Percentiles rank a stretch among this genome's conserved stretches.
phyloP scores from a whole-genome alignment of 2,113 vertebrate species.

The Corvus moneduloides region DNA sequence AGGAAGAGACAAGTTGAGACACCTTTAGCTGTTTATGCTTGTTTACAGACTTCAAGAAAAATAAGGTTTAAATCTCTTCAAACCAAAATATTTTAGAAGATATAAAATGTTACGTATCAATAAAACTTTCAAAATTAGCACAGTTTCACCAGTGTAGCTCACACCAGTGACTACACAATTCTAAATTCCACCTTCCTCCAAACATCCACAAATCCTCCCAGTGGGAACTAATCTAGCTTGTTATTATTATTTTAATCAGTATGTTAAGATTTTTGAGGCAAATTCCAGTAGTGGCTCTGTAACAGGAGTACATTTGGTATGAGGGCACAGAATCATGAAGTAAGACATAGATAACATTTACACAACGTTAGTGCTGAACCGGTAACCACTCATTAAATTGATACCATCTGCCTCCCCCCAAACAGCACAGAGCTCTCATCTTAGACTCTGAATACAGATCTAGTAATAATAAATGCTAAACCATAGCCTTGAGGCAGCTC shows the following conservation, averaged over 20 bases:
- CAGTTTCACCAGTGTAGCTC: neutral
- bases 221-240: neutral
- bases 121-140: neutral
- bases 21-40: neutral
- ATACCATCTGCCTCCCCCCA: conserved; percentile 8
- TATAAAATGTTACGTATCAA: neutral
- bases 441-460: neutral
- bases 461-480: conserved; percentile 25
- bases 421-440: neutral
- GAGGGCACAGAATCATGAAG: neutral
- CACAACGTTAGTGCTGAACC: neutral
- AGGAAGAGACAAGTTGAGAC: neutral
- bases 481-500: neutral
- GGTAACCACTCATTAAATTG: conserved; percentile 20
- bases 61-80: neutral
- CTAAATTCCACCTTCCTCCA: neutral
- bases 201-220: neutral
- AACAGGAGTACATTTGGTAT: neutral
- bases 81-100: neutral
- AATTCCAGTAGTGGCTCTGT: neutral
- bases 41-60: neutral
- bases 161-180: neutral
- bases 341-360: neutral
- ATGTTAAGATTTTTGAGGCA: neutral
- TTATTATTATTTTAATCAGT: neutral